Evolutionary conservation across 2,797 vertebrate genomes (phyloP).

Genomic region (Myotis pilosus): DNA sequence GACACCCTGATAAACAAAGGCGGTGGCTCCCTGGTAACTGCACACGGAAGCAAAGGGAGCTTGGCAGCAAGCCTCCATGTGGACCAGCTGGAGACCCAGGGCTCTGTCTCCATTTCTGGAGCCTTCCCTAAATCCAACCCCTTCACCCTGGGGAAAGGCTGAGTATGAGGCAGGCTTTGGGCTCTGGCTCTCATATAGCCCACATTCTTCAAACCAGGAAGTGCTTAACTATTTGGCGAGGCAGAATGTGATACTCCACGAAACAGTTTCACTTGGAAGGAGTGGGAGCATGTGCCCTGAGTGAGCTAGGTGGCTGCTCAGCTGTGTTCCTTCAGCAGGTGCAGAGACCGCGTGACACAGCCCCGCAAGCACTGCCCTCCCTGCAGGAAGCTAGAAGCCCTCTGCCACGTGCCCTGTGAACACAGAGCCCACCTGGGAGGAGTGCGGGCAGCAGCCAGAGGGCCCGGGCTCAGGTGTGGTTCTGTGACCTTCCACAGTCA

Average conservation of each 20-base stretch:
- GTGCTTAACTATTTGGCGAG: background rate
- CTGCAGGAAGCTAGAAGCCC: background rate
- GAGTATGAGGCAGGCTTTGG: background rate
- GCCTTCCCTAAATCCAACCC: background rate
- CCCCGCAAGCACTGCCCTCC: background rate
- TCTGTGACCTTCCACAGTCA: background rate
- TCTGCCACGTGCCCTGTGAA: background rate
- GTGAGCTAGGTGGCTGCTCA: background rate
- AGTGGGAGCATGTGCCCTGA: conserved; percentile 11
- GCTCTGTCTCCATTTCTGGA: background rate
- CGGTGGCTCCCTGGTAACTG: rapidly evolving
- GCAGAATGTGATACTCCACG: background rate
- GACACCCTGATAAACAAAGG: background rate
- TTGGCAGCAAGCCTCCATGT: background rate
- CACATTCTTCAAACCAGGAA: conserved; percentile 25
- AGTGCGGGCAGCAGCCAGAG: background rate
- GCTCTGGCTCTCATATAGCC: background rate
- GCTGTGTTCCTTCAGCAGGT: background rate
- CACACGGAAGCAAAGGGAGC: background rate
- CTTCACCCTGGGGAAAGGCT: background rate
- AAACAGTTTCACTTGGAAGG: conserved; percentile 63
- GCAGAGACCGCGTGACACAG: background rate
- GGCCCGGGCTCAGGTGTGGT: background rate
- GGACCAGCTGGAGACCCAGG: background rate
- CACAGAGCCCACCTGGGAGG: background rate